Evolutionary conservation across 2,888 invertebrate genomes (phyloP).

Genomic region (Fragum sueziense): DNA sequence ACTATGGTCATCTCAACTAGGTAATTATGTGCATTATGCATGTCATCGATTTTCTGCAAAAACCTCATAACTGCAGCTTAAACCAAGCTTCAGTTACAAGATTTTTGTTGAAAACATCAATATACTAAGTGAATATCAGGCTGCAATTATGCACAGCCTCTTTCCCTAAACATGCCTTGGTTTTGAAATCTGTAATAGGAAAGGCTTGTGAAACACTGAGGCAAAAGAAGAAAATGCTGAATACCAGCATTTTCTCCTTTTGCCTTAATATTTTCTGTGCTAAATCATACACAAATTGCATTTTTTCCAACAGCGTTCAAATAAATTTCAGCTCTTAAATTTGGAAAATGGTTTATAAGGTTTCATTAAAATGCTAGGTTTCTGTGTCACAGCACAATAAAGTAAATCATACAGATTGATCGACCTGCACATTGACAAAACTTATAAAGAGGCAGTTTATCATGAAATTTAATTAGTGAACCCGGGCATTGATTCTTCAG

Average conservation of each 20-base stretch:
- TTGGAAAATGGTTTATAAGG: too few species aligned
- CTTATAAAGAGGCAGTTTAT: background rate
- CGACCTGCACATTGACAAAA: background rate
- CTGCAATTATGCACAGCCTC: too few species aligned
- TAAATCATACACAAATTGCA: background rate
- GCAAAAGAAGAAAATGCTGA: background rate
- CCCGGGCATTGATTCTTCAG: slow-evolving; percentile 3
- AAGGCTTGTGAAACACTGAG: background rate
- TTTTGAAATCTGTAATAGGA: too few species aligned
- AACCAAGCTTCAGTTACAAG: background rate
- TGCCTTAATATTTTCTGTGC: background rate
- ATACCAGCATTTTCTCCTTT: background rate
- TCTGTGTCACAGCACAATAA: too few species aligned
- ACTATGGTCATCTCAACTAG: background rate
- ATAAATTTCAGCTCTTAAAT: too few species aligned
- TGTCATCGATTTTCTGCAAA: background rate
- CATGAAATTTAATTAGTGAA: slow-evolving; percentile 16
- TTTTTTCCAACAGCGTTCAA: too few species aligned
- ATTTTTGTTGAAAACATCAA: too few species aligned
- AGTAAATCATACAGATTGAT: background rate
- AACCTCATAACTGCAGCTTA: background rate
- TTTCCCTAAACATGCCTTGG: too few species aligned
- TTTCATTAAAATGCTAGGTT: background rate
- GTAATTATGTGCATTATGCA: background rate
- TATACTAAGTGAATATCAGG: background rate